phyloP scores from a whole-genome alignment of 2,888 invertebrate genomes.

The Malacosoma neustria region DNA sequence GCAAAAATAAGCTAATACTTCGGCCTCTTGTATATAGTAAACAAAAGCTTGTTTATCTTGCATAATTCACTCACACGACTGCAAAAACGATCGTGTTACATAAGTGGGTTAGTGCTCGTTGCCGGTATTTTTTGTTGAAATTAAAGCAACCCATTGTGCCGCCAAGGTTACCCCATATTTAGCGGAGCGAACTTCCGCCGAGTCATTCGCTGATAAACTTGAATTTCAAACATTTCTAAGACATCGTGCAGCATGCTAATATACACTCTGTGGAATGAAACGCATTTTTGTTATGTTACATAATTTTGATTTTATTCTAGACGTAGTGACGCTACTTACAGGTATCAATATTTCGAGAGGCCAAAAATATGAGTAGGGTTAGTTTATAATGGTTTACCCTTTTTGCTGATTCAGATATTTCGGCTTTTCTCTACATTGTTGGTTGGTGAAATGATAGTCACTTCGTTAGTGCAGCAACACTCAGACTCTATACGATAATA shows the following conservation, averaged over 20 bases:
- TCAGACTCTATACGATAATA: too few species aligned
- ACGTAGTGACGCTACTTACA: too few species aligned
- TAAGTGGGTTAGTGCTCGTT: slow-evolving; percentile 32
- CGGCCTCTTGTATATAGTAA: background rate
- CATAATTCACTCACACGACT: background rate
- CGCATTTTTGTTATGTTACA: background rate
- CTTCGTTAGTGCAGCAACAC: too few species aligned
- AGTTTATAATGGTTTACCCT: too few species aligned
- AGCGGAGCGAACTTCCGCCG: slow-evolving; percentile 51
- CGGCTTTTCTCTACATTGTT: too few species aligned
- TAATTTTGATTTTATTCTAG: too few species aligned
- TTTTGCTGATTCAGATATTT: too few species aligned
- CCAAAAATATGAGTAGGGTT: too few species aligned
- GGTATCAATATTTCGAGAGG: too few species aligned
- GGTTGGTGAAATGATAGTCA: too few species aligned
- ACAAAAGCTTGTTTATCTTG: slow-evolving; percentile 2
- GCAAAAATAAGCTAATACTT: too few species aligned
- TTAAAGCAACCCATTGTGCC: slow-evolving; percentile 50
- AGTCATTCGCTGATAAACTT: slow-evolving; percentile 11
- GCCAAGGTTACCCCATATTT: slow-evolving; percentile 62
- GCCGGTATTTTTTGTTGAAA: slow-evolving; percentile 38
- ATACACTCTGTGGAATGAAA: background rate
- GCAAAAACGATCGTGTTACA: slow-evolving; percentile 22
- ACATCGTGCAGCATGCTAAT: background rate
- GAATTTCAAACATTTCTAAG: slow-evolving; percentile 4